phyloP scores from a whole-genome alignment of 2,888 invertebrate genomes.

The Aspidapion aeneum region DNA sequence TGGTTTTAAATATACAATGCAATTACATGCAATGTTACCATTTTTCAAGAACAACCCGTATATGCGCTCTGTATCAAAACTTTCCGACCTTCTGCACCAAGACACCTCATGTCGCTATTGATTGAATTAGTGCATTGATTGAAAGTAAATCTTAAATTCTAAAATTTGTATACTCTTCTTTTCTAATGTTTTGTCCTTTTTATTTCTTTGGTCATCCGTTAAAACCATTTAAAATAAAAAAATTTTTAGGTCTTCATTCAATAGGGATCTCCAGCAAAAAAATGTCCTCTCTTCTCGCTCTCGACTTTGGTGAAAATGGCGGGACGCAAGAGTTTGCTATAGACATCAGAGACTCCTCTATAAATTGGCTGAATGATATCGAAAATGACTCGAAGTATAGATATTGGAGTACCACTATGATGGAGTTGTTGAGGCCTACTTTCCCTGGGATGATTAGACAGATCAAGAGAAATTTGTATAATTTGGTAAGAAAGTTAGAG shows the following conservation, averaged over 20 bases:
- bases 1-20: no score
- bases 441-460: conserved; percentile 97
- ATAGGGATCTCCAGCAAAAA: conserved; percentile 55
- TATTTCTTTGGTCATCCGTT: no score
- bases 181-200: no score
- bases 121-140: no score
- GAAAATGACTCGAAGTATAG: conserved; percentile 86
- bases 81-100: no score
- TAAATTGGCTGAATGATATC: conserved; percentile 93
- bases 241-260: conserved; percentile 19
- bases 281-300: conserved; percentile 60
- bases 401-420: conserved; percentile 85
- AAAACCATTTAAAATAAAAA: no score
- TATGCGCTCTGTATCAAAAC: no score
- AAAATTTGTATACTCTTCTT: no score
- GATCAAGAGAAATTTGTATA: conserved; percentile 80
- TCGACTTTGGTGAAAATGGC: conserved; percentile 62
- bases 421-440: conserved; percentile 91
- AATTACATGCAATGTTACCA: no score
- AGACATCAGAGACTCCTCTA: conserved; percentile 90
- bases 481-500: conserved; percentile 74
- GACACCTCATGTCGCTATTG: no score
- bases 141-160: no score
- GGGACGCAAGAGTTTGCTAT: conserved; percentile 79
- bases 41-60: no score